Evolutionary conservation across 2,888 invertebrate genomes (phyloP).

Genomic region (Sphaerophoria taeniata): DNA sequence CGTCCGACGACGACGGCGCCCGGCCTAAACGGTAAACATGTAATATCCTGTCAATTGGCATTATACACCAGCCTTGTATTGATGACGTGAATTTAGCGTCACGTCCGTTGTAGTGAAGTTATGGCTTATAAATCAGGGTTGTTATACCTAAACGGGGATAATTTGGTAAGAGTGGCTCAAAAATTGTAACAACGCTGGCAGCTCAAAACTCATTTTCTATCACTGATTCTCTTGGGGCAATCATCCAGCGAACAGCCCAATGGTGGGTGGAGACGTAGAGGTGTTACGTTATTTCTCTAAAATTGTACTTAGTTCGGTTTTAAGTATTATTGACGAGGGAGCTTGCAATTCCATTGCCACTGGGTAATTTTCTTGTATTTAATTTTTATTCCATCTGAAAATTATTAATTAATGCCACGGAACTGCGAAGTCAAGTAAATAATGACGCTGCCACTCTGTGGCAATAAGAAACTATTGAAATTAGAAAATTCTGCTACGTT

Average conservation of each 20-base stretch:
- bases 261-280: conserved; percentile 27
- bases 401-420: conserved; percentile 63
- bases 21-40: conserved; percentile 49
- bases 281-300: conserved; percentile 7
- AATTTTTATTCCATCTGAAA: conserved; percentile 52
- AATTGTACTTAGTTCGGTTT: conserved; percentile 4
- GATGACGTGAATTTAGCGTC: conserved; percentile 51
- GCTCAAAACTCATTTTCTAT: neutral
- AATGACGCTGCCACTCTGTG: conserved; percentile 54
- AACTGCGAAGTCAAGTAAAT: conserved; percentile 47
- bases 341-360: conserved; percentile 18
- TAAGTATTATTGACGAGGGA: conserved; percentile 1
- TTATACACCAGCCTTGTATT: conserved; percentile 65
- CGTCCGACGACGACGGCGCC: conserved; percentile 59
- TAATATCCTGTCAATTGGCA: conserved; percentile 70
- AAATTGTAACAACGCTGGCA: conserved; percentile 18
- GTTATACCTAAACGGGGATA: neutral
- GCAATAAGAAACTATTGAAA: conserved; percentile 6
- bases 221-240: neutral
- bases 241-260: neutral
- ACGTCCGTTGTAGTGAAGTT: conserved; percentile 4
- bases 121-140: neutral
- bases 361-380: conserved; percentile 45
- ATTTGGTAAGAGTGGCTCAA: neutral
- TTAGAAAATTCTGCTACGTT: conserved; percentile 19